These are phyloP conservation scores for Crenuchus spilurus DNA, from an alignment of 2,797 vertebrate genomes.

Conservation along the genomic window DNA sequence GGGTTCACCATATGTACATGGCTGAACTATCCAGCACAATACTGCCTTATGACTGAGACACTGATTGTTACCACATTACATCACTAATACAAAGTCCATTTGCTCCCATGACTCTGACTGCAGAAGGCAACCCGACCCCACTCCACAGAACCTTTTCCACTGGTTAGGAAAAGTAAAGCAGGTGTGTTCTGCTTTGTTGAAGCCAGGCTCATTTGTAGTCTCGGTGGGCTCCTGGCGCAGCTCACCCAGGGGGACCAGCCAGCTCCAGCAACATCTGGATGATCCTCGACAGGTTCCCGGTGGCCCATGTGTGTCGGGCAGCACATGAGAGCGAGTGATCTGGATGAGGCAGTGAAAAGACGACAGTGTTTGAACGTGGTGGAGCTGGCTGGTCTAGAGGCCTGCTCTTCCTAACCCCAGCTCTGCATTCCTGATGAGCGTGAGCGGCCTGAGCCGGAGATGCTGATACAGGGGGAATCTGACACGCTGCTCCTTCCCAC, in stretches of 20 bases:
- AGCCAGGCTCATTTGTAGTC: constrained; percentile 38
- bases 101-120: constrained; percentile 16
- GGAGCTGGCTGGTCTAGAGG: constrained; percentile 32
- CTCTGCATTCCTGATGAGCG: constrained; percentile 65
- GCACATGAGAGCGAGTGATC: constrained; percentile 33
- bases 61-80: constrained; percentile 48
- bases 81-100: constrained; percentile 39
- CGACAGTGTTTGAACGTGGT: constrained; percentile 32
- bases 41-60: constrained; percentile 3
- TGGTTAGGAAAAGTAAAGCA: constrained; percentile 32
- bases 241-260: constrained; percentile 3
- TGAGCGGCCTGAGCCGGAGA: constrained; percentile 69
- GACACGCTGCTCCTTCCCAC: constrained; percentile 52
- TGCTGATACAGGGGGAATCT: constrained; percentile 82
- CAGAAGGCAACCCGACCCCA: constrained; percentile 2
- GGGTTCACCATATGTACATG: not conserved
- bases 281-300: constrained; percentile 24
- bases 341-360: constrained; percentile 44
- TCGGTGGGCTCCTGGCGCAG: constrained; percentile 14
- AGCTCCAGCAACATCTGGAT: constrained; percentile 39
- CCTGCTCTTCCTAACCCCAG: constrained; percentile 54
- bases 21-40: constrained; percentile 1
- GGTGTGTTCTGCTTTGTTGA: constrained; percentile 32
- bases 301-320: constrained; percentile 32
- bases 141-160: not conserved